Conservation (phyloP, 2,888 invertebrate species). For the Pecten maximus region DNA sequence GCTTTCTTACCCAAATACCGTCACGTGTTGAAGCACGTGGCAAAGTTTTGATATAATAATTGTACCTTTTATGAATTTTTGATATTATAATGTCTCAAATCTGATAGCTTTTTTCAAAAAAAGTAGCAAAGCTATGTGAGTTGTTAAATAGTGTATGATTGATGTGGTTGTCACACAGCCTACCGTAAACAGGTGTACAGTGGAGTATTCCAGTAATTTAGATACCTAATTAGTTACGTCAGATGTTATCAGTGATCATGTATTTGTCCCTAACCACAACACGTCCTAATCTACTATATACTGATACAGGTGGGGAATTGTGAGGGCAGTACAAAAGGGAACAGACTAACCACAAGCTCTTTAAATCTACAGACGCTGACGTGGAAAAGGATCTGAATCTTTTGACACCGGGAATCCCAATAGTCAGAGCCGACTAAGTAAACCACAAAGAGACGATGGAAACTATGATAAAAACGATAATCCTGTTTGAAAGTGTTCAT, state of each 20-base stretch:
- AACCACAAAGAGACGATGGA: not conserved
- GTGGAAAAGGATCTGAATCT: not conserved
- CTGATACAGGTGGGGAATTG: not conserved
- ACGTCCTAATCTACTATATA: not conserved
- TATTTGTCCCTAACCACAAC: not conserved
- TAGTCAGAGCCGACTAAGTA: not conserved
- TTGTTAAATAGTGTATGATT: too few relatives aligned
- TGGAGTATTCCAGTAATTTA: not conserved
- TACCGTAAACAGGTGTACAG: not conserved
- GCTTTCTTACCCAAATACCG: too few relatives aligned
- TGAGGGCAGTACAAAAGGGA: not conserved
- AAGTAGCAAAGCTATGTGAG: too few relatives aligned
- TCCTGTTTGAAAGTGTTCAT: not conserved
- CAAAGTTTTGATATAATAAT: not conserved
- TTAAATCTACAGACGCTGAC: constrained; percentile 20
- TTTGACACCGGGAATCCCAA: not conserved
- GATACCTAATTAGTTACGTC: not conserved
- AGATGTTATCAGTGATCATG: not conserved
- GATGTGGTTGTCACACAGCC: too few relatives aligned
- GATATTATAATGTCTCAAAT: too few relatives aligned
- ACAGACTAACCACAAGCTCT: not conserved
- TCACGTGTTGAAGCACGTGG: too few relatives aligned
- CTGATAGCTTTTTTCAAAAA: too few relatives aligned
- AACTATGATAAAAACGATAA: not conserved
- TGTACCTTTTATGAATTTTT: too few relatives aligned